Conservation (phyloP, 2,797 vertebrate species). For the Sphaeramia orbicularis region DNA sequence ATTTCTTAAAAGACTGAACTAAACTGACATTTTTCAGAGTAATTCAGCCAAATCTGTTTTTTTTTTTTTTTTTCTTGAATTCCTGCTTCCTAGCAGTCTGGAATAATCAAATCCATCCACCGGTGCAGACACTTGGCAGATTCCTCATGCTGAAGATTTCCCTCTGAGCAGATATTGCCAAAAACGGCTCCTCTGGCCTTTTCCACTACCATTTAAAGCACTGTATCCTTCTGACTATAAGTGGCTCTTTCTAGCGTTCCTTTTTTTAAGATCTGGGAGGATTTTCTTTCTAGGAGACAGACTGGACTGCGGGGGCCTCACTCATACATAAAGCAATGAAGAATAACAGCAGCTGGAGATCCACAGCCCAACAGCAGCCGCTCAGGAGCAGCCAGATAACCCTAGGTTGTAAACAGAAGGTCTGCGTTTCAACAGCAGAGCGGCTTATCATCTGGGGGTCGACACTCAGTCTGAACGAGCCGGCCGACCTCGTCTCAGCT, state of each 20-base stretch:
- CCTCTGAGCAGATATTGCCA: slow-evolving; percentile 35
- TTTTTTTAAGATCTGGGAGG: slow-evolving; percentile 19
- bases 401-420: slow-evolving; percentile 66
- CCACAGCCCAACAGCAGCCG: slow-evolving; percentile 40
- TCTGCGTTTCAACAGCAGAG: slow-evolving; percentile 6
- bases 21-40: slow-evolving; percentile 47
- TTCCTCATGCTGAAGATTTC: slow-evolving; percentile 59
- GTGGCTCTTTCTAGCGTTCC: slow-evolving; percentile 18
- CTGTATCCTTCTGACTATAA: slow-evolving; percentile 23
- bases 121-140: slow-evolving; percentile 69
- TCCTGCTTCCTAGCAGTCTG: slow-evolving; percentile 60
- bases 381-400: slow-evolving; percentile 60
- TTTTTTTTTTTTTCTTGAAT: slow-evolving; percentile 30
- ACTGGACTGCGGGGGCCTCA: not conserved
- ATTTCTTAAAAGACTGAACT: slow-evolving; percentile 36
- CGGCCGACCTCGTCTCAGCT: slow-evolving; percentile 22
- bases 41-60: slow-evolving; percentile 29
- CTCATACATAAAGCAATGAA: slow-evolving; percentile 5
- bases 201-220: slow-evolving; percentile 45
- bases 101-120: slow-evolving; percentile 76
- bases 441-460: slow-evolving; percentile 64
- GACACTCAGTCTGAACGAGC: slow-evolving; percentile 31
- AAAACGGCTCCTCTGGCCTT: slow-evolving; percentile 43
- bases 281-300: slow-evolving; percentile 18
- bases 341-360: slow-evolving; percentile 43